A percentile compares a stretch with the other conserved stretches of the same genome.
phyloP scores from a whole-genome alignment of 64 coral and sea anemone species.

The Montipora foliosa region DNA sequence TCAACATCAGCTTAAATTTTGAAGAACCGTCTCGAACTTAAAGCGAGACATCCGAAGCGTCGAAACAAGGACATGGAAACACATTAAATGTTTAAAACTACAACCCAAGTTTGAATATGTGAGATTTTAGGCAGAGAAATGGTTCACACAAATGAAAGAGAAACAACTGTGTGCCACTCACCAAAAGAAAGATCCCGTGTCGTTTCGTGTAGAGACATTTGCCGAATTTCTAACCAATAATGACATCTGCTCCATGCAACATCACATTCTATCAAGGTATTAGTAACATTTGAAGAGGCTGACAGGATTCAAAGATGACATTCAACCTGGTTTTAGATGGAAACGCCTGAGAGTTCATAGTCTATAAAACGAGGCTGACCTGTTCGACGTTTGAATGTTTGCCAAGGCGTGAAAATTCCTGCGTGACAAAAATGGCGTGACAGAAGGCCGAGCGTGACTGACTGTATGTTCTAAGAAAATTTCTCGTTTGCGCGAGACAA shows the following conservation, averaged over 20 bases:
- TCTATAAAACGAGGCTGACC: not conserved
- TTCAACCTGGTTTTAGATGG: not conserved
- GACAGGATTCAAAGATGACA: not conserved
- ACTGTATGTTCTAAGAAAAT: too few relatives aligned
- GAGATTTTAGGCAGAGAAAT: not conserved
- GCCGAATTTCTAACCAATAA: not conserved
- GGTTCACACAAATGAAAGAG: not conserved
- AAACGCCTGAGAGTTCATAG: not conserved
- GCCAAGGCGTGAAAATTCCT: slow-evolving; percentile 9
- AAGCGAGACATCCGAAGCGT: not conserved
- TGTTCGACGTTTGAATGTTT: not conserved
- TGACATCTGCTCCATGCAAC: not conserved
- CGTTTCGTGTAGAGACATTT: not conserved
- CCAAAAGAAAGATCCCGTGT: slow-evolving; percentile 36
- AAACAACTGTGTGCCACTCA: not conserved
- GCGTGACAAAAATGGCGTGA: slow-evolving; percentile 25
- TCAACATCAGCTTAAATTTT: not conserved
- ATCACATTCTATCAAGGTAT: not conserved
- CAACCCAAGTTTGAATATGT: not conserved
- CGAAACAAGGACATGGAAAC: not conserved
- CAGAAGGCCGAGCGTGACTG: not conserved
- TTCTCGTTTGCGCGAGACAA: too few relatives aligned
- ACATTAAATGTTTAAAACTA: not conserved
- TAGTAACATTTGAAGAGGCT: not conserved
- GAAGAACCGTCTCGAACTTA: too few relatives aligned